Evolutionary conservation across 2,113 vertebrate species (phyloP).

Genomic region (Psephotus haematonotus): DNA sequence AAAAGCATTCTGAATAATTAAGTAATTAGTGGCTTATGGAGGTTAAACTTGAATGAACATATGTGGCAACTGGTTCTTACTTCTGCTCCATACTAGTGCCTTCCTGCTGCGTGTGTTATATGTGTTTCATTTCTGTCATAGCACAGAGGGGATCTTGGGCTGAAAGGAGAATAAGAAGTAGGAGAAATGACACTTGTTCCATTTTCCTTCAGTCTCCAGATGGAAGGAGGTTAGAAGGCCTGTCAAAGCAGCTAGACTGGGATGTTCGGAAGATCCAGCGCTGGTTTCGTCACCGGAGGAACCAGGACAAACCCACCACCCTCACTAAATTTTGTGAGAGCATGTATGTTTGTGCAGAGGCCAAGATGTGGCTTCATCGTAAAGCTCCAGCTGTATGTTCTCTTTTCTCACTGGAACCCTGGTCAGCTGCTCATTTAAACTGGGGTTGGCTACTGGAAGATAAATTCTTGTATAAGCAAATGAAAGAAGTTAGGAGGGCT

Average conservation of each 20-base stretch:
- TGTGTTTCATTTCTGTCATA: background rate
- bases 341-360: slow-evolving; percentile 86
- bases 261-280: slow-evolving; percentile 92
- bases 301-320: slow-evolving; percentile 94
- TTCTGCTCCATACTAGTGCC: background rate
- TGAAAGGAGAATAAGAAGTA: background rate
- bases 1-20: background rate
- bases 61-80: background rate
- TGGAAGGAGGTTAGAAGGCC: slow-evolving; percentile 85
- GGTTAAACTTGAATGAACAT: background rate
- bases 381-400: background rate
- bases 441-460: background rate
- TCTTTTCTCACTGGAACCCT: background rate
- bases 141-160: background rate
- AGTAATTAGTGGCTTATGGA: background rate
- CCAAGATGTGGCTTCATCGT: background rate
- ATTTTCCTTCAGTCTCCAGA: slow-evolving; percentile 85
- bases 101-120: background rate
- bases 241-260: slow-evolving; percentile 98
- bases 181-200: slow-evolving; percentile 12
- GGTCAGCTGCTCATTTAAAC: background rate
- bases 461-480: background rate
- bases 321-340: slow-evolving; percentile 98
- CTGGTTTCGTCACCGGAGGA: slow-evolving; percentile 96
- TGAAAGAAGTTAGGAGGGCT: background rate